Percentiles rank a stretch among this genome's conserved stretches.
Conservation (phyloP, 2,888 invertebrate genomes). For the Trilocha varians region DNA sequence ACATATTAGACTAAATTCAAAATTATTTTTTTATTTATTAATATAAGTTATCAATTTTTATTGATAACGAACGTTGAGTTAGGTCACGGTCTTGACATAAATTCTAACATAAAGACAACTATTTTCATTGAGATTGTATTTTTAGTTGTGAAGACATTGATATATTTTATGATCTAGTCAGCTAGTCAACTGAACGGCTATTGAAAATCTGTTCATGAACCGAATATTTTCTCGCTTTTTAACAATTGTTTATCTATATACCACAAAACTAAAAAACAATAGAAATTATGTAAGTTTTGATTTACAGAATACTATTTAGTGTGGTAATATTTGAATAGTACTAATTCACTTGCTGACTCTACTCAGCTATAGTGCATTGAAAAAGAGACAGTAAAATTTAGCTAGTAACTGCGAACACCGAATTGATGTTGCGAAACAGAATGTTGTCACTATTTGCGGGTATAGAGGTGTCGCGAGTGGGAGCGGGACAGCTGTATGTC, state of each 20-base stretch:
- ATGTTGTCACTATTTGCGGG: conserved; percentile 42
- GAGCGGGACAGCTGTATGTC: conserved; percentile 55
- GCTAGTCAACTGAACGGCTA: no score
- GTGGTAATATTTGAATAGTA: conserved; percentile 15
- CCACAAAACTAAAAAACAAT: neutral
- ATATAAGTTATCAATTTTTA: neutral
- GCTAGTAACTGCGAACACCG: conserved; percentile 36
- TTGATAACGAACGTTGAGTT: neutral
- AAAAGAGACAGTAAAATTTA: conserved; percentile 52
- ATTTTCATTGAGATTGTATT: conserved; percentile 5
- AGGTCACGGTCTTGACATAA: neutral
- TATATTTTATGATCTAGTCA: neutral
- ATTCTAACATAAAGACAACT: neutral
- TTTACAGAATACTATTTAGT: conserved; percentile 5
- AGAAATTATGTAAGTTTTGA: neutral
- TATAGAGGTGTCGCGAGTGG: conserved; percentile 39
- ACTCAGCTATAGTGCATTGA: conserved; percentile 27
- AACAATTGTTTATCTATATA: neutral
- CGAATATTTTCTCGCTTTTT: neutral
- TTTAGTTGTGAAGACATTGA: conserved; percentile 2
- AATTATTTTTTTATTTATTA: neutral
- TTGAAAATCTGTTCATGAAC: neutral
- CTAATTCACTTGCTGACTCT: conserved; percentile 32
- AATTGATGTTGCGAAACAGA: conserved; percentile 48
- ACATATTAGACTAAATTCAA: neutral